Base-by-base conservation (phyloP, 2,797 vertebrate species). In the Acipenser transmontanus region DNA sequence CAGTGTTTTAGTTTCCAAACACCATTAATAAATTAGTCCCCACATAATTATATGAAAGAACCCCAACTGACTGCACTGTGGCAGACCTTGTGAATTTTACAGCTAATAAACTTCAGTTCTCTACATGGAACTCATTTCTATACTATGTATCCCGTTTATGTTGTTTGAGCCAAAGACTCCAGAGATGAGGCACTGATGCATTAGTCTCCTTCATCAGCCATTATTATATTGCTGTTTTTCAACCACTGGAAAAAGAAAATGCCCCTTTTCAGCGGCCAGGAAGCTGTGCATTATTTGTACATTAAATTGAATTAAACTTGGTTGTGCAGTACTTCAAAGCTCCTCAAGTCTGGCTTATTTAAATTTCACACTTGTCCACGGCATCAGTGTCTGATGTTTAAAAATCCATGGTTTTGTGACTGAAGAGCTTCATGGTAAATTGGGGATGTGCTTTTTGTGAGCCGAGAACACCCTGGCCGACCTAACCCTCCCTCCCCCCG, bases 261-360 rank as follows among this genome's bases (percentile, higher is more conserved):
- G 56, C 34, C 49, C 59, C 50, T 63, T 34, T 66, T 63, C 49
- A 63, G 34, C 34, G 4, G 50, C 62, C 48, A 11, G 66, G 14
- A 62, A 68, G 59, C 59, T 6, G 65, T 70, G 60, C 66, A 68
- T 71, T 52, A 62, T 60, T 57, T 13, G 47, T 59, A 67, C 49
- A 63, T 63, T 51, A 64, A 64, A 60, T 65, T 54, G 50, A 68
- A 61, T 60, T 62, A 47, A 34, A 65, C 51, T 61, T 51, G 34
- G 66, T 13, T 51, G 50, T 60, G 57, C 62, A 56, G 65, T 20
- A 65, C 10, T 63, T 20, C 49, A n/a, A 47, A 20, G 3, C 20
- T 59, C 12, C 34, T 34, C 49, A 62, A 62, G 69, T 50, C 65
- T 7, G 34, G 2, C 17, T 65, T 60, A 49, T 61, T 71, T 71